phyloP scores from a whole-genome alignment of 2,797 vertebrate genomes.

The Pseudomugil tenellus region DNA sequence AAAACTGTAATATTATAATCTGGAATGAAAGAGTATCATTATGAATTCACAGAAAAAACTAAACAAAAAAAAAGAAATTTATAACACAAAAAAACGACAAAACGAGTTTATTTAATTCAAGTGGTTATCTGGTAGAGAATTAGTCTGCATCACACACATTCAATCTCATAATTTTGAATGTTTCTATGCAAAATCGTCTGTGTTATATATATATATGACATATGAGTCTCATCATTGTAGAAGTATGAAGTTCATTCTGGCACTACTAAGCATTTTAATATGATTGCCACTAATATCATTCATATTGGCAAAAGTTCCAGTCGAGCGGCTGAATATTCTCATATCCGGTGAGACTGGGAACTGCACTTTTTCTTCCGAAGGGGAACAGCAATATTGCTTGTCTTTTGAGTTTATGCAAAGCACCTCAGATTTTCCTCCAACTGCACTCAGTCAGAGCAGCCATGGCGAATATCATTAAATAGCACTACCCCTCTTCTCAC shows the following conservation, averaged over 20 bases:
- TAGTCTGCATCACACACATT: constrained; percentile 7
- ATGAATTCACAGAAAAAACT: neutral
- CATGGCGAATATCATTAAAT: constrained; percentile 86
- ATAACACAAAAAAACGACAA: neutral
- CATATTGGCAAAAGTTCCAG: constrained; percentile 72
- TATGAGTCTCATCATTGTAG: constrained; percentile 43
- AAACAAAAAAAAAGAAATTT: neutral
- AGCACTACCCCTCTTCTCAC: constrained; percentile 40
- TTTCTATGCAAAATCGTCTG: neutral
- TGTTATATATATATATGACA: constrained; percentile 28
- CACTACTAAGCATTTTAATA: constrained; percentile 67
- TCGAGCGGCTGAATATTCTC: constrained; percentile 73
- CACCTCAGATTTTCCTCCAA: constrained; percentile 83
- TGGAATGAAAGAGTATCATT: neutral
- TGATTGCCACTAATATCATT: constrained; percentile 76
- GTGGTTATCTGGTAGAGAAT: constrained; percentile 11
- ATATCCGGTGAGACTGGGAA: constrained; percentile 71
- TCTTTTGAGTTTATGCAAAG: constrained; percentile 80
- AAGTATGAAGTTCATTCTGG: constrained; percentile 63
- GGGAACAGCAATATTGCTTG: constrained; percentile 73
- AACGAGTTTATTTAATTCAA: constrained; percentile 22
- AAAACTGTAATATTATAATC: neutral
- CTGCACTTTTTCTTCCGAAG: constrained; percentile 54
- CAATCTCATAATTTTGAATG: constrained; percentile 15
- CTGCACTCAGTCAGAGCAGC: constrained; percentile 82